Evolutionary conservation across 2,888 invertebrate species (phyloP).

Genomic region (Agrypnus murinus): DNA sequence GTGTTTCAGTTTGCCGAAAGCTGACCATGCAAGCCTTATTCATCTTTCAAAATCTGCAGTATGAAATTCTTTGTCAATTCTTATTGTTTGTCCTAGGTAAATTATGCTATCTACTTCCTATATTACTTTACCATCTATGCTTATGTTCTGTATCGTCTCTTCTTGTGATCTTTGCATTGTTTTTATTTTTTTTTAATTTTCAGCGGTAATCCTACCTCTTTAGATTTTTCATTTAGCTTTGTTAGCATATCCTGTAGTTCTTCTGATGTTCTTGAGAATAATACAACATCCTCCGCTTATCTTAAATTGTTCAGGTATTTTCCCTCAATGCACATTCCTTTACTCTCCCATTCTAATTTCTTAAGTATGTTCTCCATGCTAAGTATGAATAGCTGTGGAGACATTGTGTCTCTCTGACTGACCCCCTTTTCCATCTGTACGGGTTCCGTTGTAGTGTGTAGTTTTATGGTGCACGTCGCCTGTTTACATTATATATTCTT

Average conservation of each 20-base stretch:
- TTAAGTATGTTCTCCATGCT: not conserved
- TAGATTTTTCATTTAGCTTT: not conserved
- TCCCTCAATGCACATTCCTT: too few relatives aligned
- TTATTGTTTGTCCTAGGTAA: too few relatives aligned
- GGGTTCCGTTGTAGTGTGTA: slow-evolving; percentile 1
- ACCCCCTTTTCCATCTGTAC: not conserved
- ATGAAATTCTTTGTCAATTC: too few relatives aligned
- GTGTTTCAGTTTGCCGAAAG: not conserved
- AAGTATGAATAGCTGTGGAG: not conserved
- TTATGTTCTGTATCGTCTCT: not conserved
- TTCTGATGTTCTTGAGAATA: not conserved
- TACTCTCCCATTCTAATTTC: not conserved
- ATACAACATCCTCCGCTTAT: too few relatives aligned
- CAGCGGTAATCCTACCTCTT: not conserved
- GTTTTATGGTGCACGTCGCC: slow-evolving; percentile 1
- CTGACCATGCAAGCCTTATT: not conserved
- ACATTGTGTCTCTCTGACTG: not conserved
- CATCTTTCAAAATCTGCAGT: too few relatives aligned
- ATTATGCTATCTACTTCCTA: too few relatives aligned
- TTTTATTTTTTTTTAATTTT: not conserved
- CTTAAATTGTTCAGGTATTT: too few relatives aligned
- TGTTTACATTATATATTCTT: not conserved
- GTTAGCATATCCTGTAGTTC: slow-evolving; percentile 1
- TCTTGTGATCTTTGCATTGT: not conserved
- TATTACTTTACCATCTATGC: too few relatives aligned